Percentiles rank a stretch among this genome's conserved stretches.
These are phyloP conservation scores for Merops nubicus DNA, from an alignment of 2,113 vertebrate genomes.

Conservation along the genomic window DNA sequence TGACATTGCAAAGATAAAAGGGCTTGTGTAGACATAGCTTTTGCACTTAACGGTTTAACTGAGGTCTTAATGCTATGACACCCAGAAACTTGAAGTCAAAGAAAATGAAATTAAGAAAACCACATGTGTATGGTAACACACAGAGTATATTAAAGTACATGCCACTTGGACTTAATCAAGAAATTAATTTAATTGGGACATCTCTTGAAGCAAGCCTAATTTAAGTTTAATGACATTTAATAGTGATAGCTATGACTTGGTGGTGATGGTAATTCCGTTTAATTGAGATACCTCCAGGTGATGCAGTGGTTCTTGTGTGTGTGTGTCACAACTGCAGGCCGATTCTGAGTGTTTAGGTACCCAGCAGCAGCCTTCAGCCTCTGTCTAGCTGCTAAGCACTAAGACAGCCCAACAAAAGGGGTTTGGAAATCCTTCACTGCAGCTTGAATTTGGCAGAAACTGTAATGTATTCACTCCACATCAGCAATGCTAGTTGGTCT, in stretches of 20 bases:
- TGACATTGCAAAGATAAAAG: neutral
- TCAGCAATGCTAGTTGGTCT: neutral
- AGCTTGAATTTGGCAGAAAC: neutral
- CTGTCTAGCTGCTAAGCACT: neutral
- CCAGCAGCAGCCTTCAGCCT: neutral
- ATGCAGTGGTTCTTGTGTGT: neutral
- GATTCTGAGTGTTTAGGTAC: neutral
- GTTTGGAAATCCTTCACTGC: neutral
- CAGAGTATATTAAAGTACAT: slow-evolving; percentile 8
- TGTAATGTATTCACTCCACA: accelerated
- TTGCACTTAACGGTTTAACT: neutral
- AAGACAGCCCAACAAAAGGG: neutral
- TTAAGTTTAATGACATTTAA: slow-evolving; percentile 60
- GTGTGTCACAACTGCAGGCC: neutral
- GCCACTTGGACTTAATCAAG: slow-evolving; percentile 37
- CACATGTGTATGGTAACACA: neutral
- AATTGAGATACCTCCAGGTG: slow-evolving; percentile 57
- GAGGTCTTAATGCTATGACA: neutral
- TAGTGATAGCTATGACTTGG: slow-evolving; percentile 39
- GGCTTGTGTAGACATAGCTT: neutral
- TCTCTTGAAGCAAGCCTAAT: slow-evolving; percentile 50
- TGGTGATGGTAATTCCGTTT: slow-evolving; percentile 37
- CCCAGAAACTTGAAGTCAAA: neutral
- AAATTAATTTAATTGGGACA: slow-evolving; percentile 43
- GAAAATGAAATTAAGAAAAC: slow-evolving; percentile 13